Conservation (phyloP, 2,797 vertebrate genomes). For the Petrocephalus sullivani region DNA sequence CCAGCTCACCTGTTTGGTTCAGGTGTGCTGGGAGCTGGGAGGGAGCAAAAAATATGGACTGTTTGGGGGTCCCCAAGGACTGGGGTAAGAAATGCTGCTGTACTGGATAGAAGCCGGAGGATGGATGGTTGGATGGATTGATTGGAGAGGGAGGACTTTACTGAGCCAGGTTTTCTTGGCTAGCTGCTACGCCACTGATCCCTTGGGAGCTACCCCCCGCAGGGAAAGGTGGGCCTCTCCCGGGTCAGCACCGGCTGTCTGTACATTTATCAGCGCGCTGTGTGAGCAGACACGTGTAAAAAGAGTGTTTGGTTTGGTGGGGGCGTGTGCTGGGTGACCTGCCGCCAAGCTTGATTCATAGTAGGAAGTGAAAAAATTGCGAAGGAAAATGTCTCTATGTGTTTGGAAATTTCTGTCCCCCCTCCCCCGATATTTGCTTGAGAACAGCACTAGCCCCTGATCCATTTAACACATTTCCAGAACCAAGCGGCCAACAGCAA, state of each 20-base stretch:
- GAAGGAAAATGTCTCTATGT: not conserved
- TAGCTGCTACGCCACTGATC: not conserved
- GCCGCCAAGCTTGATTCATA: not conserved
- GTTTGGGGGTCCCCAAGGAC: not conserved
- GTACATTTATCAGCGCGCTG: not conserved
- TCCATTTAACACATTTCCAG: not conserved
- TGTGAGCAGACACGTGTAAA: not conserved
- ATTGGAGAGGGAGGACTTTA: not conserved
- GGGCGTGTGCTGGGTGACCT: not conserved
- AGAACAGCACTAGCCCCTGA: not conserved
- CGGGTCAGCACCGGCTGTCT: not conserved
- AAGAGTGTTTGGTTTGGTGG: not conserved
- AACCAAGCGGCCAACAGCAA: not conserved
- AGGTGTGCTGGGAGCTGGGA: not conserved
- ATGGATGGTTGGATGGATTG: not conserved
- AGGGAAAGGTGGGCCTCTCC: not conserved
- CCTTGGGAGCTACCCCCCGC: not conserved
- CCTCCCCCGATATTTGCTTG: not conserved
- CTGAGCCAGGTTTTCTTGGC: not conserved
- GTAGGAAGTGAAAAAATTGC: not conserved
- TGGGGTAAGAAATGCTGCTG: not conserved
- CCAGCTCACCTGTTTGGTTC: not conserved
- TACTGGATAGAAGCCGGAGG: not conserved
- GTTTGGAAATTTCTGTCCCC: not conserved
- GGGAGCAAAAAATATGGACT: not conserved